phyloP scores from a whole-genome alignment of 2,888 invertebrate species.

The Mesorhabditis belari region DNA sequence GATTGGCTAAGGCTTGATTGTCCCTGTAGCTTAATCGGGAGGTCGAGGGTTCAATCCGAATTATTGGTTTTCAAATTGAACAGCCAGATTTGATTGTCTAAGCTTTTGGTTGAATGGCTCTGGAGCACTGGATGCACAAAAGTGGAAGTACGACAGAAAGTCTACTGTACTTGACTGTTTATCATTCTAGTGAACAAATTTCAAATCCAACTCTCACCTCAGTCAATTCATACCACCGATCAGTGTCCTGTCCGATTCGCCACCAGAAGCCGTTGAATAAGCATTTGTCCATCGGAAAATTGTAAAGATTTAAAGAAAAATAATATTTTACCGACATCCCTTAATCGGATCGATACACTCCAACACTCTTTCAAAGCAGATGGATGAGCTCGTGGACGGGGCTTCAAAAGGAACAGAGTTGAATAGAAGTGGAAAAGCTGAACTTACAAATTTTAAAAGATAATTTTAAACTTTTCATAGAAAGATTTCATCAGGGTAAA shows the following conservation, averaged over 20 bases:
- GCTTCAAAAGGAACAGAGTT: not conserved
- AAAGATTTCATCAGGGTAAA: too few relatives aligned
- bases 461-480: too few relatives aligned
- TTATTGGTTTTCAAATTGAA: too few relatives aligned
- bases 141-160: not conserved
- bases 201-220: slow-evolving; percentile 4
- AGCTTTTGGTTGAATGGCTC: not conserved
- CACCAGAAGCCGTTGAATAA: slow-evolving; percentile 21
- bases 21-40: too few relatives aligned
- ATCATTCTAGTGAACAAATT: not conserved
- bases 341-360: not conserved
- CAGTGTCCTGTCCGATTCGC: slow-evolving; percentile 35
- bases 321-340: not conserved
- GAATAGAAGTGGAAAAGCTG: not conserved
- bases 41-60: too few relatives aligned
- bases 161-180: too few relatives aligned
- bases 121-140: not conserved
- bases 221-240: slow-evolving; percentile 33
- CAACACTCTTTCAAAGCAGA: not conserved
- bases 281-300: slow-evolving; percentile 27
- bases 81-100: too few relatives aligned
- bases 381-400: not conserved
- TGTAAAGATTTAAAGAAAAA: not conserved
- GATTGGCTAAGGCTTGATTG: too few relatives aligned
- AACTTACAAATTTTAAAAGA: not conserved